Percentiles rank a stretch among this genome's conserved stretches.
These are phyloP conservation scores for Phataginus tetradactyla DNA, from an alignment of 2,797 vertebrate genomes.

Conservation along the genomic window DNA sequence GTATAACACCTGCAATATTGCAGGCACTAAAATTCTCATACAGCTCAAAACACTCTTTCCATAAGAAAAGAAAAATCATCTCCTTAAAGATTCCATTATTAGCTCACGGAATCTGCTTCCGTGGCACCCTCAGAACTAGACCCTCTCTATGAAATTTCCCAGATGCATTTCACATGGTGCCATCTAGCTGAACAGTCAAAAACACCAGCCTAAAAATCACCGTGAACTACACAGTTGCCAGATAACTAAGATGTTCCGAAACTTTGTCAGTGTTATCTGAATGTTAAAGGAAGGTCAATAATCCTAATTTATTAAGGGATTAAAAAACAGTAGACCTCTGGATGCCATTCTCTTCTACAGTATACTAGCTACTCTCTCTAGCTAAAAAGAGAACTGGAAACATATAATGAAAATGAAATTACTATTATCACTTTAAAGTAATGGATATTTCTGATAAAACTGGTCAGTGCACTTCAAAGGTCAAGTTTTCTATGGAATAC, in stretches of 20 bases:
- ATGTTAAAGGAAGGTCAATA: background rate
- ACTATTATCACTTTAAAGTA: background rate
- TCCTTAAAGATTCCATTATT: background rate
- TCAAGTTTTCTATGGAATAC: background rate
- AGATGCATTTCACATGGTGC: background rate
- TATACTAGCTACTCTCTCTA: background rate
- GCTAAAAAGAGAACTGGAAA: background rate
- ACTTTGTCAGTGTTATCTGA: background rate
- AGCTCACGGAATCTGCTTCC: background rate
- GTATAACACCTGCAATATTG: background rate
- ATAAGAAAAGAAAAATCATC: background rate
- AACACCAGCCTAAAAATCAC: background rate
- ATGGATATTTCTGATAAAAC: background rate
- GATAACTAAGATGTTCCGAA: constrained; percentile 32
- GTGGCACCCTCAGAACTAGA: background rate
- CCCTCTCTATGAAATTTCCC: background rate
- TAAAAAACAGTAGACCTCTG: background rate
- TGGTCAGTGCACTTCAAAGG: background rate
- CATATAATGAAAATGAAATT: background rate
- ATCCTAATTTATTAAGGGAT: background rate
- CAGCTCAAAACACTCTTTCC: background rate
- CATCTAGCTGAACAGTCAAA: background rate
- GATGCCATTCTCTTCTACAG: background rate
- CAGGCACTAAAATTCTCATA: background rate
- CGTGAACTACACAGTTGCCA: background rate